Evolutionary conservation across 2,113 vertebrate species (phyloP), one percentile per base, ranked within the genome.

Genomic region (Syngnathus scovelli): DNA sequence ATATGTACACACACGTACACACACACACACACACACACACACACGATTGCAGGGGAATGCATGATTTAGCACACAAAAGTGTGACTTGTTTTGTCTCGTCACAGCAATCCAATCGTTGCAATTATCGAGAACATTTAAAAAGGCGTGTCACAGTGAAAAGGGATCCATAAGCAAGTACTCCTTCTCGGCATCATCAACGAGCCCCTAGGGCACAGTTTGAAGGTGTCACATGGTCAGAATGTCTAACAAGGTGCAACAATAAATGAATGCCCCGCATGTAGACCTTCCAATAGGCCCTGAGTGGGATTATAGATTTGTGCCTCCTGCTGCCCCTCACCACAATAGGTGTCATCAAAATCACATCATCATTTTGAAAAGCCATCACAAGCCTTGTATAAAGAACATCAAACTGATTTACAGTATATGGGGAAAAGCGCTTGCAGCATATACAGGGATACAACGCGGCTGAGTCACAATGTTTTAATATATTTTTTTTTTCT

Each of bases 101-200:
- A 66, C 69, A 70, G 71, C 66, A 51, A 27, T 60, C 52, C 51
- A 70, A 79, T 88, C 76, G 79, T 82, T 48, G 76, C 64, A 75
- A 66, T 83, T 76, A 88, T 71, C 70, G 49, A 46, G 43, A 78
- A 77, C 82, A 79, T 74, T 72, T 78, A 72, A 82, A 66, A 48
- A 68, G 74, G 61, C 15, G 11, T 70, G 72, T 76, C 69, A 61
- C 59, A 74, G 74, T 55, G 48, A 6, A 27, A 49, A n/a, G 61
- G 71, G 51, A 77, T 88, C 85, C 67, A 83, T 86, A 67, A 77
- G 70, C 76, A 75, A 71, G 54, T 66, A 60, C 77, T 72, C 38
- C 27, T 55, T 23, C 61, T 81, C 55, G 61, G 76, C 75, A 71
- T 75, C 71, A 74, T 55, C 76, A 81, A 58, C 79, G 76, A 81